phyloP scores from a whole-genome alignment of 2,797 vertebrate species.

The Periophthalmus magnuspinnatus region DNA sequence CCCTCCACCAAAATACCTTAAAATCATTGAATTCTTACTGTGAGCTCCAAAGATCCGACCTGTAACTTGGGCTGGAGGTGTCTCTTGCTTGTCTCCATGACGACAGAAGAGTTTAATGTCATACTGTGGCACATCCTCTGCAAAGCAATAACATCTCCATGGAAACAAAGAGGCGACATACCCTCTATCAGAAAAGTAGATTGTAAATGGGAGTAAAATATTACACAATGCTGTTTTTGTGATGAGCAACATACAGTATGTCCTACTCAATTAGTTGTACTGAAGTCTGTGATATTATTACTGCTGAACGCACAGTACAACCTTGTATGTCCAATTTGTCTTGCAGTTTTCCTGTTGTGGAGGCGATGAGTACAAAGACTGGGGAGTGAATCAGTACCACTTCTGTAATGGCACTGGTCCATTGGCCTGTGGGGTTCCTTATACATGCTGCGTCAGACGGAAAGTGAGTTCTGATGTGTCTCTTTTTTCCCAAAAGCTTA shows the following conservation, averaged over 20 bases:
- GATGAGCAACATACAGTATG: background rate
- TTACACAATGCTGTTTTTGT: too few relatives aligned
- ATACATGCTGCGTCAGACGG: constrained; percentile 82
- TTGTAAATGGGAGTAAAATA: too few relatives aligned
- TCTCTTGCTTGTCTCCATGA: too few relatives aligned
- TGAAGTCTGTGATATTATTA: background rate
- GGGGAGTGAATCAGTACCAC: constrained; percentile 89
- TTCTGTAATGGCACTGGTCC: constrained; percentile 85
- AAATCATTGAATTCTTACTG: too few relatives aligned
- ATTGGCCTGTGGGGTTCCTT: constrained; percentile 88
- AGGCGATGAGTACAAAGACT: constrained; percentile 88
- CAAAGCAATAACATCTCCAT: too few relatives aligned
- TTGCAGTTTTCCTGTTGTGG: constrained; percentile 89
- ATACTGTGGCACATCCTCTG: too few relatives aligned
- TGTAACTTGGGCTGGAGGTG: too few relatives aligned
- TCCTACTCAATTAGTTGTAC: background rate
- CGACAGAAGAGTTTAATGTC: too few relatives aligned
- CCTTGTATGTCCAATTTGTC: background rate
- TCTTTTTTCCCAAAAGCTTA: background rate
- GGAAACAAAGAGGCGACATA: too few relatives aligned
- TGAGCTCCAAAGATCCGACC: too few relatives aligned
- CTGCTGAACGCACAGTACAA: background rate
- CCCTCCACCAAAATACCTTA: too few relatives aligned
- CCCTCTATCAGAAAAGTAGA: too few relatives aligned
- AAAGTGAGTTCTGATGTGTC: constrained; percentile 60